These are phyloP conservation scores for Fulmarus glacialis DNA, from an alignment of 2,113 vertebrate species.

Conservation along the genomic window DNA sequence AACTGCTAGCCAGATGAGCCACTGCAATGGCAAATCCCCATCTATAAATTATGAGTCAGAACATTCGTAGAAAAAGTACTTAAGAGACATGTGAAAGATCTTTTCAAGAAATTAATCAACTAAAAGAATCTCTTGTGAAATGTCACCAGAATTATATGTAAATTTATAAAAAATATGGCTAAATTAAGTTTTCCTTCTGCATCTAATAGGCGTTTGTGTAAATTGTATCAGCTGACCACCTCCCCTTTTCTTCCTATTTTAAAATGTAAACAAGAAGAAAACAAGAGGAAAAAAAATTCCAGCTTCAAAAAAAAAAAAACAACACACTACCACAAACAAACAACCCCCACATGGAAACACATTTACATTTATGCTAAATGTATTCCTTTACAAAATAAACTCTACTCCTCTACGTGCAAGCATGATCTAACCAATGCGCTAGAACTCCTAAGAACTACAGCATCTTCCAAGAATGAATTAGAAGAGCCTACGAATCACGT, in stretches of 20 bases:
- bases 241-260: neutral
- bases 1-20: neutral
- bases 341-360: neutral
- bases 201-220: neutral
- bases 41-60: neutral
- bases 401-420: neutral
- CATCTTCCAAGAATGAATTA: neutral
- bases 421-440: neutral
- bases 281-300: accelerated
- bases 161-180: neutral
- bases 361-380: neutral
- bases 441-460: neutral
- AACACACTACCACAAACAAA: neutral
- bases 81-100: neutral
- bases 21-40: neutral
- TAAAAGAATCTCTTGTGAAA: neutral
- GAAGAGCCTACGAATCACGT: neutral
- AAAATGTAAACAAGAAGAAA: neutral
- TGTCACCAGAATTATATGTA: neutral
- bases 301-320: neutral
- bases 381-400: neutral
- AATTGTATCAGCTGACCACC: neutral
- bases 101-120: neutral
- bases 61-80: neutral
- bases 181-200: neutral